Evolutionary conservation across 2,888 invertebrate species (phyloP).

Genomic region (Allolobophora icterica): DNA sequence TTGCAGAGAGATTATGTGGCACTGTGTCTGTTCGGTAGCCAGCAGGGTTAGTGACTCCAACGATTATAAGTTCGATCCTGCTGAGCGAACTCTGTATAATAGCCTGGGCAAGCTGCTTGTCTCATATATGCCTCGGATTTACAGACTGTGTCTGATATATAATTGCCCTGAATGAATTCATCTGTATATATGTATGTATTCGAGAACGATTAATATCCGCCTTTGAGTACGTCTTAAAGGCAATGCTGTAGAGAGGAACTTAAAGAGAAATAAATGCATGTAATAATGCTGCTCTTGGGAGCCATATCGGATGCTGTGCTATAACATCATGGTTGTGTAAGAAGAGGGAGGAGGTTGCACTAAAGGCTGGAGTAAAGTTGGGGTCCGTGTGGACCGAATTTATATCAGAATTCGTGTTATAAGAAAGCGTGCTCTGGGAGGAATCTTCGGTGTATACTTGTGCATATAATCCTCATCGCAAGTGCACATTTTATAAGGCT

Average conservation of each 20-base stretch:
- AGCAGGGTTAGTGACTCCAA: no score
- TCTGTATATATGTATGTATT: neutral
- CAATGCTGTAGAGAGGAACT: neutral
- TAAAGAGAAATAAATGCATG: neutral
- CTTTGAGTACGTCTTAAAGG: neutral
- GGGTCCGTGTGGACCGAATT: no score
- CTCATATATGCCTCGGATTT: no score
- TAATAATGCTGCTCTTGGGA: neutral
- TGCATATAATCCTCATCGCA: no score
- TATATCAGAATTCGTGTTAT: no score
- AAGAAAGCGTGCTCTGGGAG: no score
- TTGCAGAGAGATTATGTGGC: neutral
- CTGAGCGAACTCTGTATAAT: no score
- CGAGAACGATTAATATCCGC: neutral
- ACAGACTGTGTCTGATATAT: neutral
- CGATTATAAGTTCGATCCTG: no score
- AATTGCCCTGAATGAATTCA: neutral
- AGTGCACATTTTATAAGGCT: no score
- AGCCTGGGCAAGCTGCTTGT: no score
- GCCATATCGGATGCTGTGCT: neutral
- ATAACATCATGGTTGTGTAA: neutral
- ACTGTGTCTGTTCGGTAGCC: no score
- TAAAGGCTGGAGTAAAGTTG: neutral
- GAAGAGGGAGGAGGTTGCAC: neutral
- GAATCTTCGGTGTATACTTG: no score